These are phyloP conservation scores for Sinocyclocheilus grahami DNA, from an alignment of 2,113 vertebrate species.

Conservation along the genomic window DNA sequence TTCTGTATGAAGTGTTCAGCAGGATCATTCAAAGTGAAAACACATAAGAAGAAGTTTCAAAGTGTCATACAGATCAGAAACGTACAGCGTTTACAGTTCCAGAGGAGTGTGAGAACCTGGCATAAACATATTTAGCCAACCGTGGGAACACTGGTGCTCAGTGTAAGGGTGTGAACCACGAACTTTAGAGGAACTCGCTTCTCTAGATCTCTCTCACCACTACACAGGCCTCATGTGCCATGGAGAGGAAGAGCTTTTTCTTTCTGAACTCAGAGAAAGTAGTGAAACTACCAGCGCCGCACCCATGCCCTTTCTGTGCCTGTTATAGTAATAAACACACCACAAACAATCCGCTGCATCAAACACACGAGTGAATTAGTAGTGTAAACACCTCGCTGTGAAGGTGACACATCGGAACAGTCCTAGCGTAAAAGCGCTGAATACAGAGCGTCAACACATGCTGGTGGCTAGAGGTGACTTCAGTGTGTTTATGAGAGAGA, in stretches of 20 bases:
- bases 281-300: slow-evolving; percentile 28
- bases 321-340: slow-evolving; percentile 29
- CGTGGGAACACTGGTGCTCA: slow-evolving; percentile 37
- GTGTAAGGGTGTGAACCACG: slow-evolving; percentile 50
- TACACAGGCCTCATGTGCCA: slow-evolving; percentile 27
- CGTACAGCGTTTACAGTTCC: slow-evolving; percentile 24
- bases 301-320: slow-evolving; percentile 44
- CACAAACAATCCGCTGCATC: slow-evolving; percentile 4
- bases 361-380: background rate
- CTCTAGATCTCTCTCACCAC: slow-evolving; percentile 8
- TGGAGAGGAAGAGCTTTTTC: slow-evolving; percentile 27
- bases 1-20: background rate
- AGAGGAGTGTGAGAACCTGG: slow-evolving; percentile 46
- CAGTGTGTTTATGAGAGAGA: background rate
- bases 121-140: slow-evolving; percentile 36
- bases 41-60: background rate
- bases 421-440: background rate
- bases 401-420: background rate
- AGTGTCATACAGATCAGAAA: background rate
- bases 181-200: slow-evolving; percentile 32
- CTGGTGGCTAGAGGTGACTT: slow-evolving; percentile 5
- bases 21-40: background rate
- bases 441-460: background rate
- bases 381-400: slow-evolving; percentile 2
- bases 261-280: slow-evolving; percentile 41